phyloP scores from a whole-genome alignment of 2,888 invertebrate genomes.

The Panopea generosa region DNA sequence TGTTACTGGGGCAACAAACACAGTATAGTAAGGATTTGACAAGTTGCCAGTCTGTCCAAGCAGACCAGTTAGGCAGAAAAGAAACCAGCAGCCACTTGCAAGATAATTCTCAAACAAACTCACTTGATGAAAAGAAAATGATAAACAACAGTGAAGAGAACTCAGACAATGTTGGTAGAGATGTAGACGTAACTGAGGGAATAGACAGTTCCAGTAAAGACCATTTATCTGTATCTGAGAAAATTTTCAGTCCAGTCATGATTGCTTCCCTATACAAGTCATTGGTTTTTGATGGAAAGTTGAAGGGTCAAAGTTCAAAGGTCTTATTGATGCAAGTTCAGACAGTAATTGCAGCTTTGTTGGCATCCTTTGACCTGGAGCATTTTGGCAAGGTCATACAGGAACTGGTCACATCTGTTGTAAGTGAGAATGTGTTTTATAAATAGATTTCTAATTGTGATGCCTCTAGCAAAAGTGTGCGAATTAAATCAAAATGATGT shows the following conservation, averaged over 20 bases:
- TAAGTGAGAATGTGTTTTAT: slow-evolving; percentile 34
- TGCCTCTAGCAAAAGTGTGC: too few relatives aligned
- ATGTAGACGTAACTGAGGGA: too few relatives aligned
- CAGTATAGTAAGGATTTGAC: slow-evolving; percentile 1
- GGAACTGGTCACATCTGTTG: slow-evolving; percentile 49
- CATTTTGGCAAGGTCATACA: slow-evolving; percentile 52
- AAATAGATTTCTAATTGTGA: background rate
- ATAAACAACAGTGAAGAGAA: slow-evolving; percentile 4
- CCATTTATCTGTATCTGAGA: background rate
- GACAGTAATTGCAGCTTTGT: slow-evolving; percentile 52
- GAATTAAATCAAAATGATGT: too few relatives aligned
- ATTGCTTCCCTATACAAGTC: slow-evolving; percentile 34
- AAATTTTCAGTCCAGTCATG: slow-evolving; percentile 8
- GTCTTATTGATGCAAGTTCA: slow-evolving; percentile 56
- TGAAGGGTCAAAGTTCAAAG: slow-evolving; percentile 33
- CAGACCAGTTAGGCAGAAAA: too few relatives aligned
- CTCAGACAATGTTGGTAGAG: background rate
- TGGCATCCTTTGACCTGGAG: slow-evolving; percentile 55
- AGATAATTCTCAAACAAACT: too few relatives aligned
- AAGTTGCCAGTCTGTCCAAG: background rate
- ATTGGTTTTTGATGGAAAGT: slow-evolving; percentile 42
- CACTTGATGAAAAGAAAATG: background rate
- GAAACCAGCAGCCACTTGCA: too few relatives aligned
- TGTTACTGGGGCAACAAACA: slow-evolving; percentile 16
- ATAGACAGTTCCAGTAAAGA: background rate